phyloP scores from a whole-genome alignment of 2,888 invertebrate species.

The Chaetogeoica ovagalla region DNA sequence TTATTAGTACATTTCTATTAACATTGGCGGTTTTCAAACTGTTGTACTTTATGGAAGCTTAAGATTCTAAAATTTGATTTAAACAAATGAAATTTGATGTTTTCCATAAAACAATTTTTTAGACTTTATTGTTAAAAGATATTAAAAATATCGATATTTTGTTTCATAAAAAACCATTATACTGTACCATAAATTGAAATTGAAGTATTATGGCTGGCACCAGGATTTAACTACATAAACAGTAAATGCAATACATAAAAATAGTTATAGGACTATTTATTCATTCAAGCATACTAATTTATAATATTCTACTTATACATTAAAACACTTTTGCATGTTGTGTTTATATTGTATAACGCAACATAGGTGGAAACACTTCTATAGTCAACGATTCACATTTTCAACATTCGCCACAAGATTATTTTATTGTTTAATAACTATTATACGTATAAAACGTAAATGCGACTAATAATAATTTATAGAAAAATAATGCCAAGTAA shows the following conservation, averaged over 20 bases:
- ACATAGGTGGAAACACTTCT: too few species aligned
- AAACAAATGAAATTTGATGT: too few species aligned
- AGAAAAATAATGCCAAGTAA: conserved; percentile 9
- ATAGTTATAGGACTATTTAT: conserved; percentile 12
- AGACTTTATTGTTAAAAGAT: too few species aligned
- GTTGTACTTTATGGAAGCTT: too few species aligned
- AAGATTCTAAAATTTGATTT: too few species aligned
- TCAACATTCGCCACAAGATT: background rate
- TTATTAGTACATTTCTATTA: too few species aligned
- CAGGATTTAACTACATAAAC: conserved; percentile 6
- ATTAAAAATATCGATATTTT: too few species aligned
- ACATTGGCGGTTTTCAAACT: too few species aligned
- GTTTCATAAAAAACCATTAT: too few species aligned
- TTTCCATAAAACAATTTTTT: too few species aligned
- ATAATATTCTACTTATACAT: conserved; percentile 14
- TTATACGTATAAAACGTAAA: background rate
- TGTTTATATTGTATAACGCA: background rate
- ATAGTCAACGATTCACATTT: background rate
- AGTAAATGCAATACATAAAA: background rate
- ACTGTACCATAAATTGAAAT: background rate
- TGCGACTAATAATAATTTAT: conserved; percentile 23
- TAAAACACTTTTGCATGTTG: background rate
- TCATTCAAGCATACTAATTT: conserved; percentile 18
- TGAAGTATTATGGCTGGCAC: background rate
- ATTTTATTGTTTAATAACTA: background rate